phyloP scores from a whole-genome alignment of 92 coral and sea anemone genomes.

The Meandrina meandrites region DNA sequence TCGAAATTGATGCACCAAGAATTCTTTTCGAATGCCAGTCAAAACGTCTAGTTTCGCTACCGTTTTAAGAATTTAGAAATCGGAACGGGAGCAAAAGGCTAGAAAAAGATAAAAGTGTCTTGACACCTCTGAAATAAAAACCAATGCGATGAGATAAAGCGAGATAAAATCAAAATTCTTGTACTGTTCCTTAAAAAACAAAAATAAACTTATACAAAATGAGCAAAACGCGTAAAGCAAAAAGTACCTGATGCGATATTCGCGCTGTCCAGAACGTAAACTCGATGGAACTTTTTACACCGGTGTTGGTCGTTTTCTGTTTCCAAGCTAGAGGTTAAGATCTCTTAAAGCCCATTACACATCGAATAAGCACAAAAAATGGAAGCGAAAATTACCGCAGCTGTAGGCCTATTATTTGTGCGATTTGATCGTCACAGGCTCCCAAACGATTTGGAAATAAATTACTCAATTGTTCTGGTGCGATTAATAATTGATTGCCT shows the following conservation, averaged over 20 bases:
- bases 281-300: conserved; percentile 51
- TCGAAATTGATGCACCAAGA: conserved; percentile 6
- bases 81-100: conserved; percentile 31
- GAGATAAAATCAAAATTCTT: conserved; percentile 48
- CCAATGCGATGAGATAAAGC: conserved; percentile 40
- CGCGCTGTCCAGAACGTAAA: conserved; percentile 19
- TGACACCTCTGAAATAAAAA: conserved; percentile 44
- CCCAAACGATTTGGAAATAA: conserved; percentile 65
- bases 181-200: conserved; percentile 15
- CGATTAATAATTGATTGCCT: conserved; percentile 59
- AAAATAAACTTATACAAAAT: neutral
- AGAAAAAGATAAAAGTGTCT: conserved; percentile 32
- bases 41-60: conserved; percentile 63
- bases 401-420: conserved; percentile 82
- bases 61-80: conserved; percentile 75
- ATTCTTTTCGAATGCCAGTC: conserved; percentile 53
- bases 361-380: conserved; percentile 90
- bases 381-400: conserved; percentile 86
- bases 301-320: conserved; percentile 82
- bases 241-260: conserved; percentile 39
- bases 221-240: conserved; percentile 2
- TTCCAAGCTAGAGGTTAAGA: conserved; percentile 79
- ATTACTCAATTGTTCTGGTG: conserved; percentile 85
- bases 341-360: conserved; percentile 98
- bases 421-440: conserved; percentile 76